Evolutionary conservation across 2,888 invertebrate genomes (phyloP).

Genomic region (Eumerus sabulonum): DNA sequence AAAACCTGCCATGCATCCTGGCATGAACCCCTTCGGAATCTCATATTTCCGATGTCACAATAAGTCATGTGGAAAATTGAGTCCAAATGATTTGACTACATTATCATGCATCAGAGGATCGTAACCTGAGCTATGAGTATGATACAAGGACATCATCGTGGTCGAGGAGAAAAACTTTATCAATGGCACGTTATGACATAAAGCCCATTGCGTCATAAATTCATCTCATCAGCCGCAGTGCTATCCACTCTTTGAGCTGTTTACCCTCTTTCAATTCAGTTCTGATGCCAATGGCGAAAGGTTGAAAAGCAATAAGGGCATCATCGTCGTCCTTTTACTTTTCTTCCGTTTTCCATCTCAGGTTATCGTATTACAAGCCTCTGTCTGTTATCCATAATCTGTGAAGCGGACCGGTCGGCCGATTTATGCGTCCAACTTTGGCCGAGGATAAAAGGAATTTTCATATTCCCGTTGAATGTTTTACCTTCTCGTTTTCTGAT

Average conservation of each 20-base stretch:
- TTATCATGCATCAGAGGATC: slow-evolving; percentile 41
- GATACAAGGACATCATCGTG: neutral
- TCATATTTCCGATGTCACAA: slow-evolving; percentile 45
- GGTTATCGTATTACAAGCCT: too few relatives aligned
- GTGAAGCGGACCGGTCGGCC: neutral
- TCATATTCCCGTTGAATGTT: slow-evolving; percentile 19
- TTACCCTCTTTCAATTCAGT: too few relatives aligned
- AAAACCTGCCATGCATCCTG: neutral
- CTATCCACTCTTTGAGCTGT: too few relatives aligned
- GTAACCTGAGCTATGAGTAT: slow-evolving; percentile 28
- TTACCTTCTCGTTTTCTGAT: neutral
- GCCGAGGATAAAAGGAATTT: slow-evolving; percentile 8
- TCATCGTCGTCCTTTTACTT: slow-evolving; percentile 14
- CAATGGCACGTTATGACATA: slow-evolving; percentile 39
- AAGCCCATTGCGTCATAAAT: slow-evolving; percentile 46
- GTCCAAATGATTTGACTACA: slow-evolving; percentile 58
- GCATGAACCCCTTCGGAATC: slow-evolving; percentile 1
- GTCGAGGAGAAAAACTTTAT: slow-evolving; percentile 28
- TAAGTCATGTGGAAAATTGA: slow-evolving; percentile 57
- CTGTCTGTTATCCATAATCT: neutral
- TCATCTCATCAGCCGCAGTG: slow-evolving; percentile 27
- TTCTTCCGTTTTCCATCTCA: slow-evolving; percentile 1
- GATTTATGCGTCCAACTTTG: slow-evolving; percentile 14
- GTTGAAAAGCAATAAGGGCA: slow-evolving; percentile 46
- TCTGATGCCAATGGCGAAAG: slow-evolving; percentile 29